Base-by-base conservation (phyloP, 2,888 invertebrate genomes). In the Drosophila antonietae region DNA sequence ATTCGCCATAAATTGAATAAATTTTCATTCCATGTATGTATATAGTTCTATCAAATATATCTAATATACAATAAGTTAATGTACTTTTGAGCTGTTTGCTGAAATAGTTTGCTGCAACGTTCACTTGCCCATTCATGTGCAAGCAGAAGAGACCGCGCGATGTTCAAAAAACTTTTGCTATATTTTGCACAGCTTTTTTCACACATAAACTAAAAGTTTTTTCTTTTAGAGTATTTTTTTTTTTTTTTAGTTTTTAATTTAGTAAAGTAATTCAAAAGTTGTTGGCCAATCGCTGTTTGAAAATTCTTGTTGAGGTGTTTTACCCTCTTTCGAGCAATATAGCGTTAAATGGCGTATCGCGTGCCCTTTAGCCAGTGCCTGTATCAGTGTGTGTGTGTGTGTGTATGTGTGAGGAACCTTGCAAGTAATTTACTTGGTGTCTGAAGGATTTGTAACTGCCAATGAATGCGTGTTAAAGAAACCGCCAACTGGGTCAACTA, bases 281-380 rank as follows among this genome's bases (percentile, higher is more conserved):
- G 59, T 31, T 59, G 47, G 28, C 47, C 47, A 49, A 60, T 60
- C 60, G 55, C 47, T 55, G 53, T 47, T 68, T 39, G 18, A 49
- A 55, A 55, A 49, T 41, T 35, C 20, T 52, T 55, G 47, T n/a
- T 55, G 55, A 49, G 35, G 47, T 41, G 53, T 67, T 55, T 67
- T 68, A 55, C 68, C 68, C 68, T 68, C 33, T 33, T 57, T 44
- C 44, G 31, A 31, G 37, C 20, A 46, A 51, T 65, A 18, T 41
- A 68, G 18, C 58, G 69, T 57, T 68, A 68, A 68, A 69, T 69
- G 69, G 69, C 69, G 57, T 44, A 69, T 68, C 57, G 68, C 69
- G 69, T 68, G 68, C 44, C 31, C 37, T 39, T 31, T 61, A 28
- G 23, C 49, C 43, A 37, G 15, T 37, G 37, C 5, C 3, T 37